Percentiles rank a stretch among this genome's conserved stretches.
Evolutionary conservation across 2,797 vertebrate genomes (phyloP).

Genomic region (Crocidura indochinensis): DNA sequence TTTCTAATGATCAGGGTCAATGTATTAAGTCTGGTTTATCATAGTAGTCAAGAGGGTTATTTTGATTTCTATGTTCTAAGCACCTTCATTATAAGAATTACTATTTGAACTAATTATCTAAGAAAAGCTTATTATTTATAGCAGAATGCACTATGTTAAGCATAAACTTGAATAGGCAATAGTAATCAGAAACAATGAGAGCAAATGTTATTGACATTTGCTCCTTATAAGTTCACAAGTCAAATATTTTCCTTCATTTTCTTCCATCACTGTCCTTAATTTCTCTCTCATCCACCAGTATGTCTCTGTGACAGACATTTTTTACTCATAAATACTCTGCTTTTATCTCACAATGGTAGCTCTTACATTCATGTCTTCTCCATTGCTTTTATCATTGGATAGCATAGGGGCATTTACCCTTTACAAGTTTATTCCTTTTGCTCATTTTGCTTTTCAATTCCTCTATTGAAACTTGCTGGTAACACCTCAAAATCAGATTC

Average conservation of each 20-base stretch:
- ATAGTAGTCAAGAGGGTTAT: neutral
- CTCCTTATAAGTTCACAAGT: neutral
- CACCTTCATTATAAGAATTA: constrained; percentile 3
- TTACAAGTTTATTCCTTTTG: too few species aligned
- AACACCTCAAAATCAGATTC: neutral
- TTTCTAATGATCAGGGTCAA: constrained; percentile 36
- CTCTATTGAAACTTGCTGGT: accelerated
- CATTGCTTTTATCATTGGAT: too few species aligned
- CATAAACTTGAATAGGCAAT: neutral
- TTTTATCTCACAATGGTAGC: too few species aligned
- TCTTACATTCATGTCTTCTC: too few species aligned
- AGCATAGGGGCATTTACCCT: too few species aligned
- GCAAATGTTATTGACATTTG: neutral
- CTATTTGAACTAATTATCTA: neutral
- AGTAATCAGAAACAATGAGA: neutral
- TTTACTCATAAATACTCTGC: too few species aligned
- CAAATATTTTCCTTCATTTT: neutral
- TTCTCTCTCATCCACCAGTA: too few species aligned
- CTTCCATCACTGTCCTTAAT: too few species aligned
- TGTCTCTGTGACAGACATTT: too few species aligned
- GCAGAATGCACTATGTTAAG: neutral
- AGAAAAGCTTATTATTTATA: neutral
- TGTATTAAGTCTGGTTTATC: constrained; percentile 29
- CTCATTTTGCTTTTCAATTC: too few species aligned
- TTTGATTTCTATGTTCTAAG: neutral